Conservation (phyloP, 2,888 invertebrate genomes). For the Cryptops parisi region DNA sequence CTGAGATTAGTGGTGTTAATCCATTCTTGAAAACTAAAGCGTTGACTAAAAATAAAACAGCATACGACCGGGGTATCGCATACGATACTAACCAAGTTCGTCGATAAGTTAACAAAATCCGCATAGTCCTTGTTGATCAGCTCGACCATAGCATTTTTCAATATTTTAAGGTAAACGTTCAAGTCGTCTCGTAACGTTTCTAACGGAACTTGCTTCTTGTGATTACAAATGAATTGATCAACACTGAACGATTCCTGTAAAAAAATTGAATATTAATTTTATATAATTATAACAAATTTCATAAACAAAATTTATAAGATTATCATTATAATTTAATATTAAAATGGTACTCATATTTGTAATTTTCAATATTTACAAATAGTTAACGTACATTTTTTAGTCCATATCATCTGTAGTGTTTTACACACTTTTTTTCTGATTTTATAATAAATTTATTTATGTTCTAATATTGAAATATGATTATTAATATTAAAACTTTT, state of each 20-base stretch:
- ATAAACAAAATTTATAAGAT: not conserved
- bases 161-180: slow-evolving; percentile 74
- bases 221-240: slow-evolving; percentile 72
- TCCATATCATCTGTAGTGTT: too few species aligned
- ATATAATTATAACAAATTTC: not conserved
- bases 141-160: slow-evolving; percentile 88
- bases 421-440: too few species aligned
- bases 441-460: too few species aligned
- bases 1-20: too few species aligned
- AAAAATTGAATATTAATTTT: slow-evolving; percentile 11
- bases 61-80: too few species aligned
- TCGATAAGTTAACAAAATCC: slow-evolving; percentile 92
- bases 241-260: slow-evolving; percentile 76
- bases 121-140: slow-evolving; percentile 96
- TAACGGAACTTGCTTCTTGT: slow-evolving; percentile 50
- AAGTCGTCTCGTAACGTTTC: slow-evolving; percentile 81
- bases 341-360: not conserved
- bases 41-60: too few species aligned
- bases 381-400: too few species aligned
- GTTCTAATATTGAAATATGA: too few species aligned
- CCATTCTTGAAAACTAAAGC: too few species aligned
- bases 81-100: slow-evolving; percentile 60
- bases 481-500: too few species aligned
- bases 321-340: not conserved
- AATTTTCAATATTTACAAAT: not conserved